Evolutionary conservation across 2,797 vertebrate genomes (phyloP).

Genomic region (Vireo griseus): DNA sequence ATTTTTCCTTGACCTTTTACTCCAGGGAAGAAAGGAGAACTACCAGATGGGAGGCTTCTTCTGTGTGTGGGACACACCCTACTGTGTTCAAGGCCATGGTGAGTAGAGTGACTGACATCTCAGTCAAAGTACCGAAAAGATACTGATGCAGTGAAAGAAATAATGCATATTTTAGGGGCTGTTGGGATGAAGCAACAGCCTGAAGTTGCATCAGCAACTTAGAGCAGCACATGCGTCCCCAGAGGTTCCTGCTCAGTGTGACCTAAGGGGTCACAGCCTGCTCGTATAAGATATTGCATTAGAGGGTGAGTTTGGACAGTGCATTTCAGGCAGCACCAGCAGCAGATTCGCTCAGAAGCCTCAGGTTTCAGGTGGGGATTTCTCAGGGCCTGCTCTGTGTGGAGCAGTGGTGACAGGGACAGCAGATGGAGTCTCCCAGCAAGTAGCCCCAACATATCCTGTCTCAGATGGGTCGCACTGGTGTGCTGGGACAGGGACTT

Average conservation of each 20-base stretch:
- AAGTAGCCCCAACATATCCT: background rate
- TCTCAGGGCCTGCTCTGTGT: background rate
- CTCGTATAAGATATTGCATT: background rate
- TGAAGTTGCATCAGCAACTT: fast-evolving
- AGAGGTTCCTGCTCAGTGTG: background rate
- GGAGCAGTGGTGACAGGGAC: background rate
- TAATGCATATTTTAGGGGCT: background rate
- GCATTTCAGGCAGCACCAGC: background rate
- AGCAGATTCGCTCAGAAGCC: background rate
- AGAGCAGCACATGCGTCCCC: fast-evolving
- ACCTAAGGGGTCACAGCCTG: background rate
- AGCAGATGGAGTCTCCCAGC: background rate
- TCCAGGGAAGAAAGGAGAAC: background rate
- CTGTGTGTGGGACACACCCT: fast-evolving
- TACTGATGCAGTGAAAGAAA: background rate
- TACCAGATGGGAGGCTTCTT: background rate
- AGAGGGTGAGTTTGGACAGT: background rate
- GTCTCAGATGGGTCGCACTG: background rate
- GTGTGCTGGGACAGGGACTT: background rate
- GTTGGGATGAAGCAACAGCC: background rate
- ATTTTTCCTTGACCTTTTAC: background rate
- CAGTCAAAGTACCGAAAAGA: background rate
- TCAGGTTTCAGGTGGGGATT: background rate
- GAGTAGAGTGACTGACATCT: background rate
- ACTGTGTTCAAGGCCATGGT: background rate